Base-by-base conservation (phyloP, 92 coral and sea anemone genomes). In the Parazoanthus atlanticus region DNA sequence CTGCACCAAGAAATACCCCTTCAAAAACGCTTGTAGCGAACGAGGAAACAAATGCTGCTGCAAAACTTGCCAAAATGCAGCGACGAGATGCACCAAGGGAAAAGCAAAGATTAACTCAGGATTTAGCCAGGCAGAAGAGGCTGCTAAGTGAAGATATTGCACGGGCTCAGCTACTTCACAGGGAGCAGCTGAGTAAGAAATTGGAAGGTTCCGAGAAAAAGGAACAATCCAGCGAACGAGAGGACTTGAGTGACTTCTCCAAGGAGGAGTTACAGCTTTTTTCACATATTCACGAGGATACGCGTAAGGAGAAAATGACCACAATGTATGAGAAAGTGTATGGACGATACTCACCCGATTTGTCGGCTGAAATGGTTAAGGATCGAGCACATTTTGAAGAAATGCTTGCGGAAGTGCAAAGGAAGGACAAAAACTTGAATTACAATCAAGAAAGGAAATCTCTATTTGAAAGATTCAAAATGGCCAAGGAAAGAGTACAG, bases 41-140 rank as follows among this genome's bases (percentile, higher is more conserved):
- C 54, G 93, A 88, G 65, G 88, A 80, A 43, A 52, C 78, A 28
- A 75, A 75, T 30, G 58, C 88, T 67, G 79, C 92, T n/a, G 87
- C 78, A 76, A 64, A 64, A 17, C 75, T 91, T 30, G 77, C 79
- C 32, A 88, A 93, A 81, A 71, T 91, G 66, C 96, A 95, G 74
- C 92, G 98, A 21, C 94, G 95, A 32, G 99, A 97, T 54, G 94
- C 95, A 77, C 99, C 99, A 36, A 93, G 99, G 65, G 99, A 97
- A 88, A 97, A 97, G 86, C 99, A 97, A 90, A 89, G 99, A 72
- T 85, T 97, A 65, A 97, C 99, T 5, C 99, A 97, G 90, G 99
- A 97, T 88, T 91, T 97, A 80, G 99, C 98, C 85, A 89, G 98
- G 70, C 99, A 97, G 66, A 95, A 96, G 81, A 88, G 96, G 65